Evolutionary conservation across 2,113 vertebrate genomes (phyloP), one percentile per base, ranked within the genome.

Genomic region (Phoxinus phoxinus): DNA sequence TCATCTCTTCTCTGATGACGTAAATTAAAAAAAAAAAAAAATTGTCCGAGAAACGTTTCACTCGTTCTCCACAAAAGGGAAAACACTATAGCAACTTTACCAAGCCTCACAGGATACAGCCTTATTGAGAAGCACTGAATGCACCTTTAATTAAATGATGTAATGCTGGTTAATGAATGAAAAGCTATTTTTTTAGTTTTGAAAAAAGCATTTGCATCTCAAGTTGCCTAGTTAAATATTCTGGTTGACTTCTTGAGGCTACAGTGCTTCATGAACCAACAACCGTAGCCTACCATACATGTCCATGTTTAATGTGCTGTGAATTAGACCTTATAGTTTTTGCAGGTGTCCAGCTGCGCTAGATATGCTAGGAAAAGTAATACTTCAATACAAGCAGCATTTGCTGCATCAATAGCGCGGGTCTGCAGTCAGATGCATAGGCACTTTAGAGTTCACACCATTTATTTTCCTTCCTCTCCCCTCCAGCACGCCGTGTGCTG

Each of bases 401-500:
- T 44, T 44, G 4, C 69, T 23, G 69, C 69, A 44, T 72, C 37
- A 37, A 5, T 71, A 21, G 67, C 0, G 8, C 8, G 32, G 8
- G 17, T 37, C 67, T 71, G 67, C 32, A 21, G 19, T 71, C 67
- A 37, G 35, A 44, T 72, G 37, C 37, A 72, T 44, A 72, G 69
- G 69, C 21, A n/a, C 35, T 72, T 72, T n/a, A n/a, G 69, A 71
- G 32, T 46, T 61, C 65, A 56, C 44, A 83, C 11, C 21, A 74
- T 77, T 37, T 69, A 1, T 46, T 78, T 78, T 81, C 41, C 44
- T 30, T 67, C 59, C 51, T 37, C 79, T 84, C 27, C 69, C 81
- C 80, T 63, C 23, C 27, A 63, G 85, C 61, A 88, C 82, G 63
- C 37, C 37, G 61, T 80, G 84, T 75, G 69, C 69, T 59, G 81